Evolutionary conservation across 2,797 vertebrate species (phyloP).

Genomic region (Loris lydekkerianus): DNA sequence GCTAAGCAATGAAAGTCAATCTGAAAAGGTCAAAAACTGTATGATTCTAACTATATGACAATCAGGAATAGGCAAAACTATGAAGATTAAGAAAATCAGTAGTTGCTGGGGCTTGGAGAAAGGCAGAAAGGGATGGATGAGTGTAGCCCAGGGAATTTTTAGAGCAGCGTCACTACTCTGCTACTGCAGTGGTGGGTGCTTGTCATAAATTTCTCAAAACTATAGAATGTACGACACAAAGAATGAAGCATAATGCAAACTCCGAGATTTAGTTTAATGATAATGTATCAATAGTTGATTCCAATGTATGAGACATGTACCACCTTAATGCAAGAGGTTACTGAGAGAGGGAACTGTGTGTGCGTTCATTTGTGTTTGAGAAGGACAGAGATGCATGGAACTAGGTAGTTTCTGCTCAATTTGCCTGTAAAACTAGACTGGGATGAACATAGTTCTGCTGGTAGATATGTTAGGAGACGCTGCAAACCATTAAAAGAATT

Average conservation of each 20-base stretch:
- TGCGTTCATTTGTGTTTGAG: background rate
- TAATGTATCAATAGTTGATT: background rate
- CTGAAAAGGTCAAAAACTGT: background rate
- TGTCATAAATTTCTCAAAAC: background rate
- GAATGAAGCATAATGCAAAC: background rate
- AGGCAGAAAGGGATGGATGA: background rate
- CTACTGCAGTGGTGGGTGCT: too few species aligned
- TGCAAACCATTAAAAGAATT: constrained; percentile 95
- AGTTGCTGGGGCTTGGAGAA: background rate
- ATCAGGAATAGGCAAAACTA: background rate
- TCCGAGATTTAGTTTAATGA: background rate
- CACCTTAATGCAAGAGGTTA: background rate
- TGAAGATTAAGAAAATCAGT: background rate
- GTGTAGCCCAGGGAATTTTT: background rate
- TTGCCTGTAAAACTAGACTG: constrained; percentile 87
- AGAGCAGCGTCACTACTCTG: background rate
- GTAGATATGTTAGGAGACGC: constrained; percentile 93
- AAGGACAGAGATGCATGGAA: background rate
- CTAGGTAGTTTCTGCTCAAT: background rate
- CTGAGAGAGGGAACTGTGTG: background rate
- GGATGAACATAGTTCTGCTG: constrained; percentile 92
- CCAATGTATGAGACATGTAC: background rate
- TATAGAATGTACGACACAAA: background rate
- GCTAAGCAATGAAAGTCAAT: background rate
- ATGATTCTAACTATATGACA: background rate